Percentiles rank a stretch among this genome's conserved stretches.
Evolutionary conservation across 2,797 vertebrate genomes (phyloP).

Genomic region (Acrocephalus scirpaceus): DNA sequence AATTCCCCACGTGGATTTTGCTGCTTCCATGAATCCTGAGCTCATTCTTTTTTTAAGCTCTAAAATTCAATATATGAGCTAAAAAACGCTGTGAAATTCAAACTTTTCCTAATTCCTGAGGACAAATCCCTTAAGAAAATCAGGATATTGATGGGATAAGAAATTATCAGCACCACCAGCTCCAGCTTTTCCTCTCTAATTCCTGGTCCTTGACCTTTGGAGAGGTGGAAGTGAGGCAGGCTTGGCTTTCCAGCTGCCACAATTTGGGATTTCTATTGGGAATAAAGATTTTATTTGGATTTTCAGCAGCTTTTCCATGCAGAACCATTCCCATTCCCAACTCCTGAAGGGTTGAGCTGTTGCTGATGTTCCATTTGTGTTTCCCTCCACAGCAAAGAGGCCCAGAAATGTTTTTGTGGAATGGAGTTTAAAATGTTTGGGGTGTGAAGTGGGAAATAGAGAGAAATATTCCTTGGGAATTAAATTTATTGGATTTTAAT

Average conservation of each 20-base stretch:
- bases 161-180: not conserved
- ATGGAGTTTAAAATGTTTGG: too few relatives aligned
- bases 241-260: not conserved
- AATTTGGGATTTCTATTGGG: fast-evolving
- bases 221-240: not conserved
- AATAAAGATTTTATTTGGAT: fast-evolving
- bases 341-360: fast-evolving
- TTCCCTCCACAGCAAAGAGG: slow-evolving; percentile 89
- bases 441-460: too few relatives aligned
- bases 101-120: not conserved
- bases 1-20: not conserved
- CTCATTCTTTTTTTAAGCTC: not conserved
- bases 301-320: not conserved
- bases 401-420: slow-evolving; percentile 96
- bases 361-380: not conserved
- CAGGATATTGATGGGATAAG: fast-evolving
- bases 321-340: too few relatives aligned
- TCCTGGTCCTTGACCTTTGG: not conserved
- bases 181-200: not conserved
- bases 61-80: not conserved
- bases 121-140: not conserved
- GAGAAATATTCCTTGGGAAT: too few relatives aligned
- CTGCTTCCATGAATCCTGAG: not conserved
- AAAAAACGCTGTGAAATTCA: not conserved
- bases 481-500: too few relatives aligned